Conservation (phyloP, 2,888 invertebrate genomes). For the Pherbina coryleti region DNA sequence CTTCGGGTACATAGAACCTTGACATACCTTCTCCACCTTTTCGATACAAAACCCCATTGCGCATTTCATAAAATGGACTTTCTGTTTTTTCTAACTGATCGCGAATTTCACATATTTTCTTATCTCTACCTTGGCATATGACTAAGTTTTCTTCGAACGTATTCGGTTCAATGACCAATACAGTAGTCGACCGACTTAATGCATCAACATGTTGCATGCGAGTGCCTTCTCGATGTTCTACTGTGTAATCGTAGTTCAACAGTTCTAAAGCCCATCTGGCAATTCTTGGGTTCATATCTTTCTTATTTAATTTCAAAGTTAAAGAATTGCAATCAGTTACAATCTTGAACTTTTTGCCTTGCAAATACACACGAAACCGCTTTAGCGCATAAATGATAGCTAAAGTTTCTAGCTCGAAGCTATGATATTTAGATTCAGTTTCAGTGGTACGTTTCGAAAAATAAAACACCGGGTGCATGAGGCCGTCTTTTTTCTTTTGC, state of each 20-base stretch:
- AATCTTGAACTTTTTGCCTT: slow-evolving; percentile 52
- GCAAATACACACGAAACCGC: too few relatives aligned
- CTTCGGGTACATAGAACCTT: slow-evolving; percentile 18
- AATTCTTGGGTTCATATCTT: too few relatives aligned
- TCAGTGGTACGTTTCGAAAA: slow-evolving; percentile 55
- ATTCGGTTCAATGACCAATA: slow-evolving; percentile 10
- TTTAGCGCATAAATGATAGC: slow-evolving; percentile 53
- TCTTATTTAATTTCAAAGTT: slow-evolving; percentile 45
- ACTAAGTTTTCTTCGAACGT: too few relatives aligned
- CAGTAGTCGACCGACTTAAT: slow-evolving; percentile 17
- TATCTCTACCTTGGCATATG: slow-evolving; percentile 26
- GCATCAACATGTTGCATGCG: slow-evolving; percentile 27
- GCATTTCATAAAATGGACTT: slow-evolving; percentile 11
- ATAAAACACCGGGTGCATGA: slow-evolving; percentile 51
- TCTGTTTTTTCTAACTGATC: slow-evolving; percentile 18
- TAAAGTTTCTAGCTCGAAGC: slow-evolving; percentile 53
- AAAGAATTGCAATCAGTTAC: slow-evolving; percentile 52
- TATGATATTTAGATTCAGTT: slow-evolving; percentile 55
- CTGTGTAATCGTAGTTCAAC: neutral
- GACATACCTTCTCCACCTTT: neutral
- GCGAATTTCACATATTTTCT: slow-evolving; percentile 9
- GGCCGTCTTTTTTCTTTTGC: slow-evolving; percentile 47
- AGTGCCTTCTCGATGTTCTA: slow-evolving; percentile 7
- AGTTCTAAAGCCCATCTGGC: slow-evolving; percentile 25
- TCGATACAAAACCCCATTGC: slow-evolving; percentile 2